Percentiles rank a stretch among this genome's conserved stretches.
phyloP scores from a whole-genome alignment of 53 echinoderm and acorn worm species.

The Zoroaster sp. region DNA sequence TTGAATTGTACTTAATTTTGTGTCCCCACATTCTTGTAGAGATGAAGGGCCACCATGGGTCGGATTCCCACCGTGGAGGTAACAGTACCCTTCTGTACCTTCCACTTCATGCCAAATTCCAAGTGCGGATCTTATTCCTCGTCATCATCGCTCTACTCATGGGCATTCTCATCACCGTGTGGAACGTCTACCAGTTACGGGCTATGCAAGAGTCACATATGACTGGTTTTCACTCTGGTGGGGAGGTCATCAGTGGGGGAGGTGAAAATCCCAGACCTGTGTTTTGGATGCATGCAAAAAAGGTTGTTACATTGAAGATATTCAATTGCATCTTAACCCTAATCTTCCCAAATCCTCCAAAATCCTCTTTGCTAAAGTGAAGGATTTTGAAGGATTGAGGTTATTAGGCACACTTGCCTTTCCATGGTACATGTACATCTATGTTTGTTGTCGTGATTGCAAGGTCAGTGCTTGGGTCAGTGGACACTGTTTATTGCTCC shows the following conservation, averaged over 20 bases:
- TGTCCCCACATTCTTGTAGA: too few relatives aligned
- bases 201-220: constrained; percentile 81
- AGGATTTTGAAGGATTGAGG: too few relatives aligned
- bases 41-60: constrained; percentile 10
- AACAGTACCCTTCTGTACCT: neutral
- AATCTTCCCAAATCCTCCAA: too few relatives aligned
- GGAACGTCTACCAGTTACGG: constrained; percentile 93
- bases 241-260: neutral
- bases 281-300: constrained; percentile 89
- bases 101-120: constrained; percentile 38
- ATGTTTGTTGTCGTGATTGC: too few relatives aligned
- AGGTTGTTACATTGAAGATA: constrained; percentile 68
- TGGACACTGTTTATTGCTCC: too few relatives aligned
- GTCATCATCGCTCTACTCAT: constrained; percentile 66
- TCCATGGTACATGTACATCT: too few relatives aligned
- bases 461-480: too few relatives aligned
- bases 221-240: constrained; percentile 37
- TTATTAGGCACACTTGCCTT: too few relatives aligned
- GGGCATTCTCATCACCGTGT: constrained; percentile 80
- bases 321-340: too few relatives aligned
- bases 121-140: constrained; percentile 53
- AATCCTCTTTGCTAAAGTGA: too few relatives aligned
- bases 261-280: constrained; percentile 47
- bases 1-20: too few relatives aligned
- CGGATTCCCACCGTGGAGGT: neutral